These are phyloP conservation scores for Holacanthella duospinosa DNA, from an alignment of 2,888 invertebrate species.

Conservation along the genomic window DNA sequence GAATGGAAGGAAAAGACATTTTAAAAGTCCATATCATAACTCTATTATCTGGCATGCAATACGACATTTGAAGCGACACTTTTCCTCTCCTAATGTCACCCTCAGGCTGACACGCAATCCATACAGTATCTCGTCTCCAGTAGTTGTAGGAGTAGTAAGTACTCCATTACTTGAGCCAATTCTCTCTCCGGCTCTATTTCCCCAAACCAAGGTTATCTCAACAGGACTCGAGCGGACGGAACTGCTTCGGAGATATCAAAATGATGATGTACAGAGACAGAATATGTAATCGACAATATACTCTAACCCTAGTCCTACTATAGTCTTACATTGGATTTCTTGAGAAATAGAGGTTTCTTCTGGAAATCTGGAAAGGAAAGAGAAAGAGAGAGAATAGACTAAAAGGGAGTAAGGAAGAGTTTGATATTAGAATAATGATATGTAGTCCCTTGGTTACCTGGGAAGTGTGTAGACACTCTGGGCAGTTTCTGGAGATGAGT, in stretches of 20 bases:
- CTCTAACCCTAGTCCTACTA: not conserved
- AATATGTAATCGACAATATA: not conserved
- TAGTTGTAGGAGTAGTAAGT: too few species aligned
- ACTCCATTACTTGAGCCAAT: too few species aligned
- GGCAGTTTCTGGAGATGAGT: slow-evolving; percentile 37
- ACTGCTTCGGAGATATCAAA: not conserved
- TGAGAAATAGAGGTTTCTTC: not conserved
- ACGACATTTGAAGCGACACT: slow-evolving; percentile 32
- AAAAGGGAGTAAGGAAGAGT: not conserved
- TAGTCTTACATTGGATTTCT: not conserved
- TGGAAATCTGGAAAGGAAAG: too few species aligned
- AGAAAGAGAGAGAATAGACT: not conserved
- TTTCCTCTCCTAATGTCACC: slow-evolving; percentile 37
- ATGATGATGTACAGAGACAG: not conserved
- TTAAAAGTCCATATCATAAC: not conserved
- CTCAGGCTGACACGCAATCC: slow-evolving; percentile 34
- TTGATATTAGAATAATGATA: too few species aligned
- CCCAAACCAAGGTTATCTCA: too few species aligned
- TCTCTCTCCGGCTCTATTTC: too few species aligned
- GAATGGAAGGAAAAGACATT: slow-evolving; percentile 1
- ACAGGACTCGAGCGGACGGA: too few species aligned
- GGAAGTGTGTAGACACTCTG: slow-evolving; percentile 37
- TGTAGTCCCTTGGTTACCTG: slow-evolving; percentile 38
- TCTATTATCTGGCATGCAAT: slow-evolving; percentile 8
- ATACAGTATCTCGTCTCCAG: slow-evolving; percentile 6